phyloP scores from a whole-genome alignment of 1,140 invertebrate species.

The Chlorops oryzae region DNA sequence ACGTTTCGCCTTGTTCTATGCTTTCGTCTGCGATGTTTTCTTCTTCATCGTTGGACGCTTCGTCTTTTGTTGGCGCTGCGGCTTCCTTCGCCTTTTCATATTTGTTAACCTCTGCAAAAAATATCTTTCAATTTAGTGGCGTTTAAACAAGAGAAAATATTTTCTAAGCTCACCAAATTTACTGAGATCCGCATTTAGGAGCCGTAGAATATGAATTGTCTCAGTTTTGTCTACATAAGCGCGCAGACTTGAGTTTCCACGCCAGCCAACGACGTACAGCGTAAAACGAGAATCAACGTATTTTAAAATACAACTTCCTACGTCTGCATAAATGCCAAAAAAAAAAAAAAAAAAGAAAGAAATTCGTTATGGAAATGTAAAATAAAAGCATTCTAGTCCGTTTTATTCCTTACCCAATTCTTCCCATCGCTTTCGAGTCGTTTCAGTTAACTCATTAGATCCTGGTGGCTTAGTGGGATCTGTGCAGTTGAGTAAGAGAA shows the following conservation, averaged over 20 bases:
- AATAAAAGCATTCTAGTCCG: not conserved
- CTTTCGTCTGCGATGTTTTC: too few species aligned
- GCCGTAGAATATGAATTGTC: conserved; percentile 74
- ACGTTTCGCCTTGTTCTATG: too few species aligned
- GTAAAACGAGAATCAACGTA: conserved; percentile 57
- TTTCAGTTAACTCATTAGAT: conserved; percentile 56
- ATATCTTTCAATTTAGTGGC: not conserved
- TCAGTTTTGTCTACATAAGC: conserved; percentile 79
- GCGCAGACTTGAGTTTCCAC: conserved; percentile 76
- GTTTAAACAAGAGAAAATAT: not conserved
- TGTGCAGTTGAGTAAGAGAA: conserved; percentile 68
- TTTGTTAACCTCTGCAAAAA: conserved; percentile 33
- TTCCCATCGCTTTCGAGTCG: conserved; percentile 60
- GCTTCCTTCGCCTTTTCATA: conserved; percentile 40
- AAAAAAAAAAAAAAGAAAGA: conserved; percentile 4
- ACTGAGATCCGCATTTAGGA: conserved; percentile 75
- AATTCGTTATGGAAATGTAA: not conserved
- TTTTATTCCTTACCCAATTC: conserved; percentile 64
- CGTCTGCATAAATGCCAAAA: conserved; percentile 49
- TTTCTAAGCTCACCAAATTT: conserved; percentile 60
- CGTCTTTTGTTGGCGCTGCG: conserved; percentile 15
- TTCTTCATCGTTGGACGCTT: too few species aligned
- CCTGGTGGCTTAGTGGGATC: conserved; percentile 67
- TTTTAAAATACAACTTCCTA: conserved; percentile 70
- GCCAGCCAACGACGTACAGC: conserved; percentile 80